Evolutionary conservation across 2,797 vertebrate genomes (phyloP).

Genomic region (Ctenopoma kingsleyae): DNA sequence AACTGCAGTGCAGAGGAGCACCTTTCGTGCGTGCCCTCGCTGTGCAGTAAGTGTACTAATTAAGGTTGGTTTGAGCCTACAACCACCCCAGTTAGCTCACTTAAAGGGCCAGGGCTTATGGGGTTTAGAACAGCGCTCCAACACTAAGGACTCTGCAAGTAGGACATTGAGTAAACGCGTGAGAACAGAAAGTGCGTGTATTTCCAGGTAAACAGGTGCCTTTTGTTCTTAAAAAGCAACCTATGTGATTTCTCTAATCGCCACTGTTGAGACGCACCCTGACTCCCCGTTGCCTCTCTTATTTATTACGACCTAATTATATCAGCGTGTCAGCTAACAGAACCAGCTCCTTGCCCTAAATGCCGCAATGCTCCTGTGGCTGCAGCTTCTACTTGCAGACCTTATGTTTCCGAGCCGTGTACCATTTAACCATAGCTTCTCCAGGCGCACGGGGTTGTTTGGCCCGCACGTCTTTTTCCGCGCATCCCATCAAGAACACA

Average conservation of each 20-base stretch:
- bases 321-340: conserved; percentile 70
- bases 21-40: conserved; percentile 67
- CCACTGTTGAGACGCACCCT: conserved; percentile 64
- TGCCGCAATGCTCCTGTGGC: conserved; percentile 64
- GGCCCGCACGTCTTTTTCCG: conserved; percentile 26
- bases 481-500: conserved; percentile 64
- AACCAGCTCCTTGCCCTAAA: conserved; percentile 75
- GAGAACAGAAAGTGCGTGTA: conserved; percentile 24
- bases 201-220: conserved; percentile 62
- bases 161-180: conserved; percentile 66
- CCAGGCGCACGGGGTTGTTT: conserved; percentile 57
- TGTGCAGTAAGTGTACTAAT: conserved; percentile 77
- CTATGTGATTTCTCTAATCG: conserved; percentile 70
- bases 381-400: conserved; percentile 53
- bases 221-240: conserved; percentile 53
- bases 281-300: conserved; percentile 65
- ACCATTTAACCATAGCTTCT: conserved; percentile 71
- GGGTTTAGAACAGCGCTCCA: conserved; percentile 62
- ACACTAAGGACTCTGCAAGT: conserved; percentile 69
- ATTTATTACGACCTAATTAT: conserved; percentile 82
- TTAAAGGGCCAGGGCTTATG: conserved; percentile 77
- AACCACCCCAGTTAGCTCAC: conserved; percentile 74
- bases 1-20: conserved; percentile 62
- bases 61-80: conserved; percentile 74
- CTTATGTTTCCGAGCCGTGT: conserved; percentile 64